These are phyloP conservation scores for Anaspis maculata DNA, from an alignment of 2,888 invertebrate genomes.

Conservation along the genomic window DNA sequence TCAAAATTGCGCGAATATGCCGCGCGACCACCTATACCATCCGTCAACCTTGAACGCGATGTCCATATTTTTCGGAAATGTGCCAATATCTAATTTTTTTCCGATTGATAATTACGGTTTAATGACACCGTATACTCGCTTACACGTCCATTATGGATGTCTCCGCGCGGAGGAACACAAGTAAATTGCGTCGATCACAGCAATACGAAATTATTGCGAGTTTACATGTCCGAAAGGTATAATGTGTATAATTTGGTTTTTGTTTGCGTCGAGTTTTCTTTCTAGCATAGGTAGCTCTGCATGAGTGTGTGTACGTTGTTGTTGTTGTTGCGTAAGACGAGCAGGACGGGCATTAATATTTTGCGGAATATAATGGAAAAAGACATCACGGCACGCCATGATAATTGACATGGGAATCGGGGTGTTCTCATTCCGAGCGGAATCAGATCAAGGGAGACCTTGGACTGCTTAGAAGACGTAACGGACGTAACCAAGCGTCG, in stretches of 20 bases:
- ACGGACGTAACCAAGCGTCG: slow-evolving; percentile 17
- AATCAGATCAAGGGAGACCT: slow-evolving; percentile 35
- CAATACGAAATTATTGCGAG: slow-evolving; percentile 11
- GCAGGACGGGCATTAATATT: slow-evolving; percentile 10
- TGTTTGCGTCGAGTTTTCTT: slow-evolving; percentile 1
- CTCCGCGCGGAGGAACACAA: too few species aligned
- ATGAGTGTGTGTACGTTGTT: too few species aligned
- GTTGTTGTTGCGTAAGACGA: slow-evolving; percentile 4
- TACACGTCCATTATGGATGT: too few species aligned
- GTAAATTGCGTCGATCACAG: too few species aligned
- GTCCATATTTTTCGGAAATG: too few species aligned
- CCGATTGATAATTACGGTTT: too few species aligned
- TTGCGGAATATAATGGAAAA: slow-evolving; percentile 15
- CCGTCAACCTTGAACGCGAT: too few species aligned
- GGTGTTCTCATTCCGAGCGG: slow-evolving; percentile 33
- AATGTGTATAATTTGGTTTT: slow-evolving; percentile 17
- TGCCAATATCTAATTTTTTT: too few species aligned
- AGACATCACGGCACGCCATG: slow-evolving; percentile 5
- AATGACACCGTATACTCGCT: too few species aligned
- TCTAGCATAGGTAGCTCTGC: too few species aligned
- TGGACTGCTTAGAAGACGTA: slow-evolving; percentile 31
- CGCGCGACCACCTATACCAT: too few species aligned
- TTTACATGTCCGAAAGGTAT: slow-evolving; percentile 1
- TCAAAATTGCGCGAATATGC: too few species aligned
- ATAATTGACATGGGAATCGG: slow-evolving; percentile 38